Evolutionary conservation across 2,888 invertebrate genomes (phyloP).

Genomic region (Patella depressa): DNA sequence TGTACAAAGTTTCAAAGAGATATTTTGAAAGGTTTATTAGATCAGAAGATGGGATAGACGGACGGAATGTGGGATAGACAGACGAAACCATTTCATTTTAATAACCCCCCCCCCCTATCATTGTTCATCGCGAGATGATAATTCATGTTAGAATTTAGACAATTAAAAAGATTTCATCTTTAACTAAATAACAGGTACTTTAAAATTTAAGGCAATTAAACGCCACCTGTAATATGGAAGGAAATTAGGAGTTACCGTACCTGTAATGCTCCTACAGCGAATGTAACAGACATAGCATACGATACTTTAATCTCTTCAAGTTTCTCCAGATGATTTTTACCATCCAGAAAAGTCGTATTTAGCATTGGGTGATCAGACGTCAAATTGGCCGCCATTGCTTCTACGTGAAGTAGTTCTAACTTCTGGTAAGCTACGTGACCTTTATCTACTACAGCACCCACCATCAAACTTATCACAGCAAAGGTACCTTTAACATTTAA

Average conservation of each 20-base stretch:
- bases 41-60: too few species aligned
- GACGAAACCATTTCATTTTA: too few species aligned
- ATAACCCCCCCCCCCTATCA: too few species aligned
- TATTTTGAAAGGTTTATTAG: too few species aligned
- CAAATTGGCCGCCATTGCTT: slow-evolving; percentile 21
- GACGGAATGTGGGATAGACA: too few species aligned
- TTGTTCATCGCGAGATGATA: too few species aligned
- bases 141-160: too few species aligned
- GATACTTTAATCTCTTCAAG: slow-evolving; percentile 43
- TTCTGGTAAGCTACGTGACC: slow-evolving; percentile 37
- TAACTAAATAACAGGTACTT: too few species aligned
- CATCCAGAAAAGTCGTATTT: not conserved
- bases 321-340: slow-evolving; percentile 22
- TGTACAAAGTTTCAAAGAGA: too few species aligned
- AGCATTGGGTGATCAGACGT: slow-evolving; percentile 12
- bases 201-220: too few species aligned
- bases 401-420: slow-evolving; percentile 22
- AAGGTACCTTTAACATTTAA: slow-evolving; percentile 71
- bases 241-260: slow-evolving; percentile 31
- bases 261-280: slow-evolving; percentile 76
- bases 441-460: slow-evolving; percentile 81
- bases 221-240: too few species aligned
- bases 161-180: too few species aligned
- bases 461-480: slow-evolving; percentile 90
- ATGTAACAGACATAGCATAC: slow-evolving; percentile 82